Percentiles rank a stretch among this genome's conserved stretches.
Conservation (phyloP, 2,888 invertebrate genomes). For the Julus scanicus region DNA sequence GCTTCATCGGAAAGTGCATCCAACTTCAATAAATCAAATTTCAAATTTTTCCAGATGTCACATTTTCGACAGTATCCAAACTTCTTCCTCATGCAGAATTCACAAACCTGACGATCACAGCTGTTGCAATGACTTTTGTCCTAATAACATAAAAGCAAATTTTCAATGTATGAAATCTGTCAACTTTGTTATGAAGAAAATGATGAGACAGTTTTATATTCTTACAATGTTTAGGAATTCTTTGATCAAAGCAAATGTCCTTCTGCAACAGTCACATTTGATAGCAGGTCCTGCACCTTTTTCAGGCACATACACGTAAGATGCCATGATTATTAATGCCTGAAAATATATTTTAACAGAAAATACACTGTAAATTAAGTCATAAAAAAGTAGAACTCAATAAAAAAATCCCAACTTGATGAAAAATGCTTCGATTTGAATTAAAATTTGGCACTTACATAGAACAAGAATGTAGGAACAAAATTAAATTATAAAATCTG, state of each 20-base stretch:
- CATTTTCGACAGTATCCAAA: constrained; percentile 35
- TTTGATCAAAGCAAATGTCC: constrained; percentile 13
- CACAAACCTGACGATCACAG: constrained; percentile 29
- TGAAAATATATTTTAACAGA: background rate
- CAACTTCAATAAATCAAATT: background rate
- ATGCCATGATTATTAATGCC: background rate
- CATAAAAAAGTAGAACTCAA: too few species aligned
- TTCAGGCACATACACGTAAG: background rate
- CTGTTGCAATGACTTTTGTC: constrained; percentile 15
- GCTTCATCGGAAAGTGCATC: background rate
- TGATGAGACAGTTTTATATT: too few species aligned
- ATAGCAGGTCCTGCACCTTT: background rate
- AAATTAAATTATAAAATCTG: too few species aligned
- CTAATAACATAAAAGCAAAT: background rate
- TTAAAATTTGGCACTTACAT: too few species aligned
- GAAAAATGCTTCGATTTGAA: too few species aligned
- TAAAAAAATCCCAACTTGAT: too few species aligned
- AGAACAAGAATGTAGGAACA: too few species aligned
- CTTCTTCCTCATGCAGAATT: constrained; percentile 1
- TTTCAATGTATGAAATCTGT: too few species aligned
- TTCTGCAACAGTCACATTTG: constrained; percentile 45
- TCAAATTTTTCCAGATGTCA: constrained; percentile 36
- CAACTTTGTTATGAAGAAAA: too few species aligned
- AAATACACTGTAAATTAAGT: too few species aligned
- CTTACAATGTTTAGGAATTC: constrained; percentile 51